Evolutionary conservation across 2,113 vertebrate genomes (phyloP).

Genomic region (Cygnus buccinator): DNA sequence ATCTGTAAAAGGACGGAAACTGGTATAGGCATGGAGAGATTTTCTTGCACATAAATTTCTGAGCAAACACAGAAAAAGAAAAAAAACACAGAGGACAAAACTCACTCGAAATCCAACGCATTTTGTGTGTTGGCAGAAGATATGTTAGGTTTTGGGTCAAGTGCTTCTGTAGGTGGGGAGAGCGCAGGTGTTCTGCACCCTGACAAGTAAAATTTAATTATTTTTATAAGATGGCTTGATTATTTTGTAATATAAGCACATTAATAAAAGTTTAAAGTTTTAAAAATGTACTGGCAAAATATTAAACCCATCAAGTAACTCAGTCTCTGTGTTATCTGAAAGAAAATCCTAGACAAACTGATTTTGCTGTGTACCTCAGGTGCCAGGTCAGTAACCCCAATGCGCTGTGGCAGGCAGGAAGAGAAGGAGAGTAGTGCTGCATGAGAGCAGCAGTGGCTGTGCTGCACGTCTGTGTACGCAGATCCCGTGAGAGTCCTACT

Average conservation of each 20-base stretch:
- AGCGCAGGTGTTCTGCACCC: background rate
- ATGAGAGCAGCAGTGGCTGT: background rate
- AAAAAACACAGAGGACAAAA: rapidly evolving
- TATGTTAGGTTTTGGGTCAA: background rate
- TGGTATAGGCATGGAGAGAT: constrained; percentile 1
- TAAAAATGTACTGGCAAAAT: background rate
- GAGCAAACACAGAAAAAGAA: background rate
- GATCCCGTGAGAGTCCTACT: background rate
- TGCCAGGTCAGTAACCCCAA: background rate
- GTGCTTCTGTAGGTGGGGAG: background rate
- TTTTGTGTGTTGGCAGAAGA: background rate
- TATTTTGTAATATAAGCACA: background rate
- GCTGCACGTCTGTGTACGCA: background rate
- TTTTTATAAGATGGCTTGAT: background rate
- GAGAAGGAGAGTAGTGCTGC: background rate
- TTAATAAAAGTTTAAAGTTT: background rate
- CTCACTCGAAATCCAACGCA: background rate
- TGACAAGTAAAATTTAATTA: background rate
- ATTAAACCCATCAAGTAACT: background rate
- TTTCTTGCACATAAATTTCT: background rate
- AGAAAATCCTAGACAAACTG: background rate
- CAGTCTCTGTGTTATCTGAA: background rate
- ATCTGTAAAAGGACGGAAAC: constrained; percentile 72
- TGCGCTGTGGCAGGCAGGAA: background rate
- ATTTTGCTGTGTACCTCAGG: background rate